Conservation (phyloP, 2,888 invertebrate species). For the Yponomeuta sedellus region DNA sequence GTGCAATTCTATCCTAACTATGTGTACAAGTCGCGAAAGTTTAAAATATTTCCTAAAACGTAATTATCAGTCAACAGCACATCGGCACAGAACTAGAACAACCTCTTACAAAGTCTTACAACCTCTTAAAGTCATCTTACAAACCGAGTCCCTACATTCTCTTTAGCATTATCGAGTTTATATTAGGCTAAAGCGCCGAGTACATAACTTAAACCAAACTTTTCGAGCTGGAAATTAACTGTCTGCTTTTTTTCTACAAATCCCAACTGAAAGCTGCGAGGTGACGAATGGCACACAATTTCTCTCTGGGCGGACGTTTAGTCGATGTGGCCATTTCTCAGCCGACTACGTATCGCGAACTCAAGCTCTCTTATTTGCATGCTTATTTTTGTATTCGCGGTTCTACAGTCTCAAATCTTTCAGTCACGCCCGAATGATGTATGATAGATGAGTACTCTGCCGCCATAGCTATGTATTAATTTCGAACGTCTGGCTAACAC, state of each 20-base stretch:
- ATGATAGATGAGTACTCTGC: not conserved
- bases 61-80: not conserved
- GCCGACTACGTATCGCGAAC: constrained; percentile 42
- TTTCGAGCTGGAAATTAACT: not conserved
- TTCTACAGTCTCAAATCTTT: not conserved
- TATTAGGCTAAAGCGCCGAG: not conserved
- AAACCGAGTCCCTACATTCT: no score
- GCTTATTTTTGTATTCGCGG: not conserved
- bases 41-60: no score
- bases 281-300: constrained; percentile 20
- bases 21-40: no score
- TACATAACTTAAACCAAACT: not conserved
- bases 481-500: not conserved
- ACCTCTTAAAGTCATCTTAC: no score
- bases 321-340: constrained; percentile 41
- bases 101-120: not conserved
- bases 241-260: not conserved
- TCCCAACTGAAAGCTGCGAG: not conserved
- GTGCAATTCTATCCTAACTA: no score
- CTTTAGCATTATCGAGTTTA: not conserved
- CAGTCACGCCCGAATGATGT: not conserved
- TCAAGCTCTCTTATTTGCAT: not conserved
- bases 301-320: constrained; percentile 24
- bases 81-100: not conserved
- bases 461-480: not conserved